Conservation (phyloP, 2,797 vertebrate genomes). For the Cryptoprocta ferox region DNA sequence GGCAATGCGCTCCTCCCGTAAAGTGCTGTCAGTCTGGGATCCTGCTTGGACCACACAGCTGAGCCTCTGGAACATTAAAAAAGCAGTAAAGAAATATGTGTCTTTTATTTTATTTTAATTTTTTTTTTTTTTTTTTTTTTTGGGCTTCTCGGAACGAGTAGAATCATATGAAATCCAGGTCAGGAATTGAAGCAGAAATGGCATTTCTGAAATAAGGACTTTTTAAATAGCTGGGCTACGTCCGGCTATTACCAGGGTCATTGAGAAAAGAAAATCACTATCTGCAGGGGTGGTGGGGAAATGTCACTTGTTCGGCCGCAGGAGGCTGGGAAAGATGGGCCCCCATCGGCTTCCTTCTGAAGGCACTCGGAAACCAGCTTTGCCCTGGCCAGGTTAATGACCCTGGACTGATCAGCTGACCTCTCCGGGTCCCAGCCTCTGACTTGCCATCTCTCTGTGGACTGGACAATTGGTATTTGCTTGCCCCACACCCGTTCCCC, state of each 20-base stretch:
- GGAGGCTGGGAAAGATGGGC: neutral
- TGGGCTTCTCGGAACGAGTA: neutral
- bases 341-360: neutral
- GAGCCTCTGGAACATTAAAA: slow-evolving; percentile 12
- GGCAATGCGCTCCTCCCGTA: neutral
- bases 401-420: neutral
- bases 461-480: neutral
- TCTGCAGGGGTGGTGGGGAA: neutral
- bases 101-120: neutral
- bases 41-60: neutral
- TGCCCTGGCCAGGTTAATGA: neutral
- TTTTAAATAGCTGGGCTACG: neutral
- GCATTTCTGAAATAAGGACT: slow-evolving; percentile 14
- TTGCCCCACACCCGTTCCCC: neutral
- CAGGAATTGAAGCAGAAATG: neutral
- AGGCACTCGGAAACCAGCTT: neutral
- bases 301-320: neutral
- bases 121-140: neutral
- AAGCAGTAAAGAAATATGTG: neutral
- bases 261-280: neutral
- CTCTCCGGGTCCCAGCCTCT: neutral
- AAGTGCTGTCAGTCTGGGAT: neutral
- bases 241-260: neutral
- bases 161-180: neutral
- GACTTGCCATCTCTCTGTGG: neutral